phyloP scores from a whole-genome alignment of 2,888 invertebrate genomes.

The Chloroclystis v-ata region DNA sequence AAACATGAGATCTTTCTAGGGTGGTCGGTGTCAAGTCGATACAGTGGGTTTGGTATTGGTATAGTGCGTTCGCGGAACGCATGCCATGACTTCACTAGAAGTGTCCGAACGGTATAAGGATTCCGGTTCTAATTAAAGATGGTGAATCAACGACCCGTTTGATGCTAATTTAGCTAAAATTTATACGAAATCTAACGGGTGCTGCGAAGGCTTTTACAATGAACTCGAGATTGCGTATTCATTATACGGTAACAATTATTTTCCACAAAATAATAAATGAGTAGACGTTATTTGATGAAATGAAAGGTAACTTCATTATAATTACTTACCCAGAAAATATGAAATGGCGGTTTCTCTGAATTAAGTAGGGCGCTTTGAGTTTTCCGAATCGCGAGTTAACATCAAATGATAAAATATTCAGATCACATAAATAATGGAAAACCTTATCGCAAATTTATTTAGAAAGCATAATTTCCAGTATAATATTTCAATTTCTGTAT shows the following conservation, averaged over 20 bases:
- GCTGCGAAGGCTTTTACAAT: constrained; percentile 33
- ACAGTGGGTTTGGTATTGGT: constrained; percentile 50
- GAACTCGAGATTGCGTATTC: constrained; percentile 1
- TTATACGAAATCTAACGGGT: constrained; percentile 53
- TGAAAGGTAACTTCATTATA: no score
- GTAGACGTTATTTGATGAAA: no score
- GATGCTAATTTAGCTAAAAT: constrained; percentile 63
- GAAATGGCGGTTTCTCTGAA: no score
- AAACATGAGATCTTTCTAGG: constrained; percentile 30
- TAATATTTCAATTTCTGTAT: constrained; percentile 1
- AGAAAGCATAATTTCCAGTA: constrained; percentile 6
- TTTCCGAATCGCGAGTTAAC: no score
- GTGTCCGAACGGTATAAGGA: constrained; percentile 57
- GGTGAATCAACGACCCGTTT: constrained; percentile 56
- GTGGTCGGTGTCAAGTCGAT: constrained; percentile 39
- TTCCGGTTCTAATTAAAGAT: constrained; percentile 67
- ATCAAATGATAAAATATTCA: not conserved
- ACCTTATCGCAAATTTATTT: constrained; percentile 8
- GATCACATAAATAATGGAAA: not conserved
- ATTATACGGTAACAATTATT: not conserved
- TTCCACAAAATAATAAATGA: not conserved
- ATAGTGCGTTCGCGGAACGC: constrained; percentile 61
- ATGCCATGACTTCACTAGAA: constrained; percentile 48
- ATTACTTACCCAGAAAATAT: no score
- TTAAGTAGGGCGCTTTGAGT: no score